Evolutionary conservation across 2,797 vertebrate genomes (phyloP), one percentile per base, ranked within the genome.

Genomic region (Etheostoma perlongum): DNA sequence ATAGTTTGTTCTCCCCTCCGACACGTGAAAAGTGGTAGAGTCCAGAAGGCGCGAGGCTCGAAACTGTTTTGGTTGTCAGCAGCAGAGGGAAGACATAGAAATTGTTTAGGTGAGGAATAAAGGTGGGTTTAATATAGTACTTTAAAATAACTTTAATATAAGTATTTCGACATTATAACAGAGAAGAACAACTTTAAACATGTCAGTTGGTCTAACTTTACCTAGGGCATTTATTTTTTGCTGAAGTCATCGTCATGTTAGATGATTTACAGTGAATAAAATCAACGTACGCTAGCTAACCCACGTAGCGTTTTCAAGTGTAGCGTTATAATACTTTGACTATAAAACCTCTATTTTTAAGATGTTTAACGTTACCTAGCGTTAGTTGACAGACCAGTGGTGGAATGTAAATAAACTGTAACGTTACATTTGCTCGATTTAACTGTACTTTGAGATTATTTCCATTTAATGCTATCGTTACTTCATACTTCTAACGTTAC

Each of bases 41-140:
- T 84, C 93, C 85, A 11, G 4, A 74, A 74, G 66, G 91, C 92
- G 94, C 89, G 92, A 85, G 9, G 0, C 40, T 83, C 18, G 12
- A 5, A 90, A 82, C 58, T 71, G 68, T 55, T 82, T 30, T 67
- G 46, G 53, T 55, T 68, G 1, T 13, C 13, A 23, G 6, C 36
- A 11, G 3, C 1, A 1, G 12, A 58, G 13, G 42, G 25, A 40
- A 40, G 36, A 40, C 36, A 6, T 6, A 40, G 5, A 15, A 54
- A 13, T 5, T 2, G 0, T 1, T 2, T 15, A 30, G 62, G 49
- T 62, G 23, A 81, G 25, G 2, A 15, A 14, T 30, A 25, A 5
- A 40, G 10, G 3, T 0, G 15, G 1, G 0, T 27, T 36, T 4
- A 2, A 4, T 5, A 16, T 10, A 19, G 5, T 5, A 5, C 1